Evolutionary conservation across 2,113 vertebrate species (phyloP).

Genomic region (Siphamia tubifer): DNA sequence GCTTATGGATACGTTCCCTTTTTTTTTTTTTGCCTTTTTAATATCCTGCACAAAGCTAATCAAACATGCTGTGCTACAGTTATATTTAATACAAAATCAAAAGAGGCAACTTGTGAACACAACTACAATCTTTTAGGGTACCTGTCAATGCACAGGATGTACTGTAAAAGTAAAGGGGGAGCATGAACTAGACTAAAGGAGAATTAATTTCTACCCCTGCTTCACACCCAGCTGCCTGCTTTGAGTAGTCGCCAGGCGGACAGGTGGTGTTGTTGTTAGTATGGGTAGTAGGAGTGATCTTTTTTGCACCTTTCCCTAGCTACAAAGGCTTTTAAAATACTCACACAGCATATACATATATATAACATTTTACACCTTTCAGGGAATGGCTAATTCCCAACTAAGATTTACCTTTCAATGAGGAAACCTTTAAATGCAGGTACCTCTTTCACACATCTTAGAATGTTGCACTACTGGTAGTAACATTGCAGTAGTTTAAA

Average conservation of each 20-base stretch:
- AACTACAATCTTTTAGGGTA: neutral
- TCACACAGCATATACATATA: neutral
- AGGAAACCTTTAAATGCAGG: neutral
- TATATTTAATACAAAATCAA: too few species aligned
- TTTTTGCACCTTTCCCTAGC: neutral
- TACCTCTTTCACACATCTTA: neutral
- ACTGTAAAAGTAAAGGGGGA: neutral
- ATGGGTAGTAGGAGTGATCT: neutral
- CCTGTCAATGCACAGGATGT: neutral
- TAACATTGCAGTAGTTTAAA: neutral
- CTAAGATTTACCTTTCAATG: neutral
- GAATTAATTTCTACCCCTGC: neutral
- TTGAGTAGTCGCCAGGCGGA: constrained; percentile 19
- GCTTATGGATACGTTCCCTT: constrained; percentile 3
- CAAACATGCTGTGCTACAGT: too few species aligned
- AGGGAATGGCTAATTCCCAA: neutral
- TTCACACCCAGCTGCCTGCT: constrained; percentile 28
- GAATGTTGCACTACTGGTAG: neutral
- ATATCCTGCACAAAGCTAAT: too few species aligned
- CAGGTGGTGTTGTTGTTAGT: constrained; percentile 31
- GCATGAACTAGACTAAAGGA: neutral
- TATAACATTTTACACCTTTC: too few species aligned
- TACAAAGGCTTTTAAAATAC: neutral
- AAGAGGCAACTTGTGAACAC: too few species aligned
- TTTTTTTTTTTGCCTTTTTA: too few species aligned